Evolutionary conservation across 1,140 invertebrate genomes (phyloP), one percentile per base, ranked within the genome.

Genomic region (Cotesia vestalis): DNA sequence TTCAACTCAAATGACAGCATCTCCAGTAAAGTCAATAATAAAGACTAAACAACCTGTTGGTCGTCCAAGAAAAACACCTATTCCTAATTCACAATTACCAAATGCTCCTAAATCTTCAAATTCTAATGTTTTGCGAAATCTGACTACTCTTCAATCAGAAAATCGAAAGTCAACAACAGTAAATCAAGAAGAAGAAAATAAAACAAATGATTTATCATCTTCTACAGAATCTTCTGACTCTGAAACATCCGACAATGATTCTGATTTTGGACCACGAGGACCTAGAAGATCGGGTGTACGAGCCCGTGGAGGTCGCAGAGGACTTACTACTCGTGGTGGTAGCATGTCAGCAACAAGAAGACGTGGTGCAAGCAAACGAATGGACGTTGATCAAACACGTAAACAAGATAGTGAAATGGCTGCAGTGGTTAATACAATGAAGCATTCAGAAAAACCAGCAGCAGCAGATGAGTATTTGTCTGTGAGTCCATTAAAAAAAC

Each of bases 401-500:
- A 79, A 84, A n/a, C 77, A 87, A 11, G 83, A 87, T 36, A 76
- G 83, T 64, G 86, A 88, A 81, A 87, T 88, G 86, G 85, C 85
- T 72, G 85, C 84, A 64, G 85, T 84, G 14, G 85, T 86, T 4
- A 84, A 76, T 73, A 85, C 85, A 9, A 87, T 88, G 86, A 86
- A 86, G 35, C 84, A 78, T 74, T 79, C 84, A 4, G 85, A 86
- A 6, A 83, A 84, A 66, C 77, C 82, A 6, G 82, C 84, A 6
- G 82, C 84, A 1, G 84, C 78, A 72, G 67, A 61, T 73, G 74
- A 75, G 35, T 72, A 68, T 53, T 76, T 77, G 17, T 46, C 9
- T 52, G 17, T 75, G 36, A 12, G 53, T 11, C 80, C 78, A 72
- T 71, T 60, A 52, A 84, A 79, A 27, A 83, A 82, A 73, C 77